Conservation (phyloP, 2,797 vertebrate species). For the Avahi laniger region DNA sequence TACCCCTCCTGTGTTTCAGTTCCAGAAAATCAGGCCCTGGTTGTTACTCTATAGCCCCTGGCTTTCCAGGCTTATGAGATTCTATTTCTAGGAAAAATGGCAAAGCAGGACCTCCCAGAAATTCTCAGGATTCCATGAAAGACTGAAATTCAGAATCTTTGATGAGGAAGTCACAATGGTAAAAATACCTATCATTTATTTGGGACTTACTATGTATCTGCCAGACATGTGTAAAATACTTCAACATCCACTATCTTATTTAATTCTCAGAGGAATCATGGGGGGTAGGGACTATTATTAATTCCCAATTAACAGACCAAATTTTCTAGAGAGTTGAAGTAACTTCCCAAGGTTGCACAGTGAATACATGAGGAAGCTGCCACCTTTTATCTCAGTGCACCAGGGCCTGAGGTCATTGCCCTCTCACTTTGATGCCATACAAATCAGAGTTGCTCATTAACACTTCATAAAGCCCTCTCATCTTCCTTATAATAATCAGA, state of each 20-base stretch:
- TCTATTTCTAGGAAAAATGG: constrained; percentile 16
- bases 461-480: neutral
- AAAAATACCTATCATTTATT: neutral
- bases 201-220: neutral
- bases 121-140: constrained; percentile 18
- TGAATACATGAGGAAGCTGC: neutral
- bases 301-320: neutral
- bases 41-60: neutral
- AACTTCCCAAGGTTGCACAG: neutral
- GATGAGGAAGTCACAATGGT: neutral
- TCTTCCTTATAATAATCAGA: neutral
- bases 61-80: neutral
- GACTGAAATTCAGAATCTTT: constrained; percentile 28
- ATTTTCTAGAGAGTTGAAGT: constrained; percentile 11
- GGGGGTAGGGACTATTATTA: neutral
- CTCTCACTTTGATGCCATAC: neutral
- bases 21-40: neutral
- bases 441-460: constrained; percentile 7
- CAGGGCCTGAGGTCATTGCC: neutral
- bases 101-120: neutral
- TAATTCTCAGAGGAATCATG: constrained; percentile 10
- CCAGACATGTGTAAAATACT: neutral
- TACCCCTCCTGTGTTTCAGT: neutral
- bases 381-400: neutral
- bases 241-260: neutral